Evolutionary conservation across 2,797 vertebrate species (phyloP).

Genomic region (Acanthiza pusilla): DNA sequence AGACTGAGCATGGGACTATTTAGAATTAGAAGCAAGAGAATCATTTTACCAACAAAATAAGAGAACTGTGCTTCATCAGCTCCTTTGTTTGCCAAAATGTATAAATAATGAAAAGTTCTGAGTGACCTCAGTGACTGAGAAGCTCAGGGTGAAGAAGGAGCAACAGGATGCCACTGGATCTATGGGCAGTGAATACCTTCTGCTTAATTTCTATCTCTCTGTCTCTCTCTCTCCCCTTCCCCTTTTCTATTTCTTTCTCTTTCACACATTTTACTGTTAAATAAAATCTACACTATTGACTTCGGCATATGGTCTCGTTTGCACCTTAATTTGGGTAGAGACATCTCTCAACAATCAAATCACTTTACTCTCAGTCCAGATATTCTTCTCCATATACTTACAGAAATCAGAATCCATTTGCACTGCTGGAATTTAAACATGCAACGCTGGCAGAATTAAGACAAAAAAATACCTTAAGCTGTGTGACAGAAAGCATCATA

Average conservation of each 20-base stretch:
- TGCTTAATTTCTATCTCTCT: not conserved
- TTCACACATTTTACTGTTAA: not conserved
- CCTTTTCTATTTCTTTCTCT: not conserved
- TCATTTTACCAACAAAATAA: not conserved
- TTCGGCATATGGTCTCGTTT: not conserved
- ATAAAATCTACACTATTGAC: not conserved
- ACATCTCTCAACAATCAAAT: not conserved
- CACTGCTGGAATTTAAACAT: not conserved
- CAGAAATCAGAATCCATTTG: constrained; percentile 8
- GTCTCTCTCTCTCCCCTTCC: not conserved
- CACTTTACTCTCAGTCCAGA: not conserved
- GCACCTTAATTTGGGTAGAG: not conserved
- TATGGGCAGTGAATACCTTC: rapidly evolving
- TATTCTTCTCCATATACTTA: not conserved
- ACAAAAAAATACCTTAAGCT: not conserved
- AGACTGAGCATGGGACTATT: not conserved
- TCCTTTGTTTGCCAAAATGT: not conserved
- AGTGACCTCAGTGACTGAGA: rapidly evolving
- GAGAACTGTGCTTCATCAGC: rapidly evolving
- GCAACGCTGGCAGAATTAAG: not conserved
- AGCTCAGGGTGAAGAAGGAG: not conserved
- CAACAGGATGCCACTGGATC: not conserved
- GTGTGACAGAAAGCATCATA: not conserved
- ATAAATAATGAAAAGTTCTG: not conserved
- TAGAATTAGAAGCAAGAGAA: not conserved